Evolutionary conservation across 1,140 invertebrate species (phyloP).

Genomic region (Tetraneura akinire): DNA sequence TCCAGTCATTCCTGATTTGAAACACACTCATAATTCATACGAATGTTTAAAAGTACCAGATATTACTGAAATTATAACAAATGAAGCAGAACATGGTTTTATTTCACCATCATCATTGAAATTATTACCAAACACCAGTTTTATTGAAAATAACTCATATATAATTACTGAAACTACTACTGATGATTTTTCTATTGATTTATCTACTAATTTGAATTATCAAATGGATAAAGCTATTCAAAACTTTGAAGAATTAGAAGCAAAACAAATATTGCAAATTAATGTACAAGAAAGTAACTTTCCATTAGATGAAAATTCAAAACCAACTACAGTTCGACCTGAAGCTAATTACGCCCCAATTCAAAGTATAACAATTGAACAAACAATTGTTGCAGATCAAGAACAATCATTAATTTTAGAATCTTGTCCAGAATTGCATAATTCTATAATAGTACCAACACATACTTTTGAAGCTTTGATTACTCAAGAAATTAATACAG

Average conservation of each 20-base stretch:
- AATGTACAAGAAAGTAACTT: conserved; percentile 63
- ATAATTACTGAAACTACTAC: conserved; percentile 63
- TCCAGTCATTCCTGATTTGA: conserved; percentile 59
- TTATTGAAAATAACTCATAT: conserved; percentile 64
- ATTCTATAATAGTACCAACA: conserved; percentile 61
- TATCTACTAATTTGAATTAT: conserved; percentile 62
- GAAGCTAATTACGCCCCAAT: conserved; percentile 57
- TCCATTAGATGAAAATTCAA: conserved; percentile 58
- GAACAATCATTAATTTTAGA: conserved; percentile 62
- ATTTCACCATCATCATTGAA: conserved; percentile 57
- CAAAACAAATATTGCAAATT: conserved; percentile 64
- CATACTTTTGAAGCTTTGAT: conserved; percentile 64
- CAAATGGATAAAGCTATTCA: conserved; percentile 61
- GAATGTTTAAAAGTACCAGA: conserved; percentile 62
- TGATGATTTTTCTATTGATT: conserved; percentile 62
- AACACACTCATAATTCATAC: conserved; percentile 62
- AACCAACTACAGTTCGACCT: conserved; percentile 54
- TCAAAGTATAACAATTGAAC: conserved; percentile 61
- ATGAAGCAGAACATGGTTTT: conserved; percentile 66
- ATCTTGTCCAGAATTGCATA: conserved; percentile 63
- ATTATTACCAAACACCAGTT: conserved; percentile 61
- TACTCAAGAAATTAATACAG: conserved; percentile 64
- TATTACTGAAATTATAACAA: conserved; percentile 60
- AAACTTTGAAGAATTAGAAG: conserved; percentile 62
- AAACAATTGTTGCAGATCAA: conserved; percentile 64